phyloP scores from a whole-genome alignment of 2,113 vertebrate species.

The Geococcyx californianus region DNA sequence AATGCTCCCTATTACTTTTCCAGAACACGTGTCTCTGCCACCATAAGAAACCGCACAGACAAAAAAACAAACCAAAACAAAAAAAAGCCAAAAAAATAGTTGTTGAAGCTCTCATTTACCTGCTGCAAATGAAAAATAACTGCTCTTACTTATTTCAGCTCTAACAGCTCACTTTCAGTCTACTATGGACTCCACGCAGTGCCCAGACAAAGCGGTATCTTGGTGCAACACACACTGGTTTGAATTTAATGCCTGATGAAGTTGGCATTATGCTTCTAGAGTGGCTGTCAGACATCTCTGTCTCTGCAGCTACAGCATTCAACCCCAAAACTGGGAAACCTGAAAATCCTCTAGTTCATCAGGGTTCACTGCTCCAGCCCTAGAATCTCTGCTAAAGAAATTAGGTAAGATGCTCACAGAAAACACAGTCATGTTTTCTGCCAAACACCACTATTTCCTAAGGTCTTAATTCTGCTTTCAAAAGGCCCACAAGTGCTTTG shows the following conservation, averaged over 20 bases:
- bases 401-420: not conserved
- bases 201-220: not conserved
- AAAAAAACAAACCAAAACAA: not conserved
- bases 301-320: not conserved
- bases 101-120: not conserved
- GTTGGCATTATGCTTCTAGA: not conserved
- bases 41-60: not conserved
- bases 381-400: not conserved
- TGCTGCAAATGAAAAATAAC: not conserved
- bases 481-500: not conserved
- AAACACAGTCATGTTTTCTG: not conserved
- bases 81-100: not conserved
- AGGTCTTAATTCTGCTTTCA: not conserved
- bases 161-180: not conserved
- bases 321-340: not conserved
- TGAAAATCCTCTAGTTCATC: fast-evolving
- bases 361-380: not conserved
- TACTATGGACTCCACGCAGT: not conserved
- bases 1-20: not conserved
- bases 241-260: not conserved
- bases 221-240: not conserved
- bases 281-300: not conserved
- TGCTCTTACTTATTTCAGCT: not conserved
- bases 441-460: not conserved
- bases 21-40: fast-evolving